phyloP scores from a whole-genome alignment of 2,113 vertebrate species.

The Burhinus bistriatus region DNA sequence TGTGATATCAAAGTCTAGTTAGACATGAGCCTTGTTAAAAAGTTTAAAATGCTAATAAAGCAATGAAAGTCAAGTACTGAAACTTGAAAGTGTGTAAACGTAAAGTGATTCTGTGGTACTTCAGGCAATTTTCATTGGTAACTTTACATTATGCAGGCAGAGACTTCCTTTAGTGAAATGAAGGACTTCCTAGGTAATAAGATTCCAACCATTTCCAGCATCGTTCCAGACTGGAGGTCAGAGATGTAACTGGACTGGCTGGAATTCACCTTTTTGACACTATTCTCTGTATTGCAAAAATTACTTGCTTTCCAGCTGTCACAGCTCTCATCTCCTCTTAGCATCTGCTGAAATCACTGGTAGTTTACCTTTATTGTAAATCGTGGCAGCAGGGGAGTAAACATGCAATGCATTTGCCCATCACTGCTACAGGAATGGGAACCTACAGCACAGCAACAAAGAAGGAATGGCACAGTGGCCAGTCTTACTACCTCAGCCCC shows the following conservation, averaged over 20 bases:
- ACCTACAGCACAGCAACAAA: background rate
- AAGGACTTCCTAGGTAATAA: background rate
- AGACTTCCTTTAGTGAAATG: background rate
- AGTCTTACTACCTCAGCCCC: background rate
- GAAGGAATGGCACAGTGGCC: background rate
- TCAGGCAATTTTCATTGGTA: background rate
- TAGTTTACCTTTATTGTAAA: background rate
- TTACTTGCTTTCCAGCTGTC: background rate
- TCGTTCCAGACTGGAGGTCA: background rate
- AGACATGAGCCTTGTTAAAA: background rate
- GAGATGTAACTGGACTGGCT: background rate
- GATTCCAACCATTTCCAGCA: background rate
- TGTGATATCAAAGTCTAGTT: background rate
- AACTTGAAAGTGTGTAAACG: background rate
- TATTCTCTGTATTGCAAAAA: background rate
- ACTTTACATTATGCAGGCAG: background rate
- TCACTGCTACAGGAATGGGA: background rate
- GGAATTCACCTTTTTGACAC: background rate
- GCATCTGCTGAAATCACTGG: background rate
- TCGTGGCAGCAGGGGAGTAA: background rate
- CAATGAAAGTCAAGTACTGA: background rate
- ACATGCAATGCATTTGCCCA: rapidly evolving
- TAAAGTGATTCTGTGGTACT: background rate
- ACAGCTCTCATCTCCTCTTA: background rate
- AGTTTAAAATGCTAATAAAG: background rate